Percentiles rank a stretch among this genome's conserved stretches.
These are phyloP conservation scores for Sebastes fasciatus DNA, from an alignment of 2,113 vertebrate genomes.

Conservation along the genomic window DNA sequence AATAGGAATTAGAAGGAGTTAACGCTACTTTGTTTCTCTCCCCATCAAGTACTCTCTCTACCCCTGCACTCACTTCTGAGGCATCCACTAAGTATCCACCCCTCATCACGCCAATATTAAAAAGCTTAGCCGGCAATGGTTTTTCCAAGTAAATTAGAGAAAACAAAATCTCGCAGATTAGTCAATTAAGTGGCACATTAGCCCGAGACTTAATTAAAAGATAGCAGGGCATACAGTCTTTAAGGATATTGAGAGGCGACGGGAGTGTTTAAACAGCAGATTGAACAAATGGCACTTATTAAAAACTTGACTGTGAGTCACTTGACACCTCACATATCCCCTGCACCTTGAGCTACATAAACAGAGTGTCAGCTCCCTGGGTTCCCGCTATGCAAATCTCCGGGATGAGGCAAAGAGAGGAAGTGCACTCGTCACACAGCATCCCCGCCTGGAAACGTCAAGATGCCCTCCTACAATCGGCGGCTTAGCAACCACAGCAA, in stretches of 20 bases:
- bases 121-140: constrained; percentile 81
- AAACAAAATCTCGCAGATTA: constrained; percentile 89
- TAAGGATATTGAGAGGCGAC: constrained; percentile 80
- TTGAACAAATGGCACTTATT: constrained; percentile 87
- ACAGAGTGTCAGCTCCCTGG: constrained; percentile 82
- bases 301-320: constrained; percentile 86
- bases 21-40: constrained; percentile 70
- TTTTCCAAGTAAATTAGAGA: constrained; percentile 87
- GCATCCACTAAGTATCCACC: constrained; percentile 70
- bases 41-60: constrained; percentile 60
- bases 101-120: constrained; percentile 75
- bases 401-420: constrained; percentile 64
- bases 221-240: constrained; percentile 81
- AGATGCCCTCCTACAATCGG: constrained; percentile 66
- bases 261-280: constrained; percentile 86
- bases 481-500: constrained; percentile 60
- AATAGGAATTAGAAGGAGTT: constrained; percentile 68
- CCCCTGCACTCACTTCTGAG: constrained; percentile 65
- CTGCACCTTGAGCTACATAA: constrained; percentile 84
- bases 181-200: constrained; percentile 89
- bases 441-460: constrained; percentile 67
- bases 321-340: constrained; percentile 84
- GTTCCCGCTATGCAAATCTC: constrained; percentile 82
- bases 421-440: constrained; percentile 60
- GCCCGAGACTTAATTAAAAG: constrained; percentile 88